A percentile compares a stretch with the other conserved stretches of the same genome.
These are phyloP conservation scores for Festucalex cinctus DNA, from an alignment of 2,113 vertebrate genomes.

Conservation along the genomic window DNA sequence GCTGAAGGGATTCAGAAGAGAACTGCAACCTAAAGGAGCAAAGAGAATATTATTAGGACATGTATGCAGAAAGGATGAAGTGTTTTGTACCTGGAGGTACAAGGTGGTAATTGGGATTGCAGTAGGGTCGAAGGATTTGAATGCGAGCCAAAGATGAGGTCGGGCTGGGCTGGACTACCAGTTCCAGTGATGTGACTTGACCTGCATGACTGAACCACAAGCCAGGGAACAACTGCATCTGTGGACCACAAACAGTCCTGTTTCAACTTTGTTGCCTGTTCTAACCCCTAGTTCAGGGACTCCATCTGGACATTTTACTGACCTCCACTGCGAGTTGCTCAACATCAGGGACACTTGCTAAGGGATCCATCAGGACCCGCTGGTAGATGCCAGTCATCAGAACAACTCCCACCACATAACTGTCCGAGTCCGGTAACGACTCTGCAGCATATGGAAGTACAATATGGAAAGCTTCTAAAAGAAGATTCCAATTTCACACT, in stretches of 20 bases:
- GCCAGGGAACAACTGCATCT: constrained; percentile 79
- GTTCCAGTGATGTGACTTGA: constrained; percentile 63
- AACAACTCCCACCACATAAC: constrained; percentile 65
- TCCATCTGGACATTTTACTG: constrained; percentile 12
- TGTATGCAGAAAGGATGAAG: background rate
- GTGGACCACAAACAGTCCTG: background rate
- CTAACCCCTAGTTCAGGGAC: too few species aligned
- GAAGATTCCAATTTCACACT: background rate
- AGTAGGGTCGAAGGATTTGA: constrained; percentile 77
- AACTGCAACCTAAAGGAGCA: constrained; percentile 64
- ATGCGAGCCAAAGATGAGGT: constrained; percentile 57
- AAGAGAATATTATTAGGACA: background rate
- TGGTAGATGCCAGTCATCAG: constrained; percentile 62
- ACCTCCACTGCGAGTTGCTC: constrained; percentile 66
- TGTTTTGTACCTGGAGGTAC: constrained; percentile 70
- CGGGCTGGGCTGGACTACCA: constrained; percentile 65
- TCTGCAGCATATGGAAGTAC: constrained; percentile 39
- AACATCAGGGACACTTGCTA: constrained; percentile 40
- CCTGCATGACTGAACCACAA: constrained; percentile 79
- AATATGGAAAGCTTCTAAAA: background rate
- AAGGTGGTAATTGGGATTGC: constrained; percentile 69
- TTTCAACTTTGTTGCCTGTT: too few species aligned
- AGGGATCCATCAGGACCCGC: constrained; percentile 27
- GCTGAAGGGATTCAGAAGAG: constrained; percentile 72
- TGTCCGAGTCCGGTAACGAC: constrained; percentile 54